Base-by-base conservation (phyloP, 2,888 invertebrate species). In the Diarsia brunnea region DNA sequence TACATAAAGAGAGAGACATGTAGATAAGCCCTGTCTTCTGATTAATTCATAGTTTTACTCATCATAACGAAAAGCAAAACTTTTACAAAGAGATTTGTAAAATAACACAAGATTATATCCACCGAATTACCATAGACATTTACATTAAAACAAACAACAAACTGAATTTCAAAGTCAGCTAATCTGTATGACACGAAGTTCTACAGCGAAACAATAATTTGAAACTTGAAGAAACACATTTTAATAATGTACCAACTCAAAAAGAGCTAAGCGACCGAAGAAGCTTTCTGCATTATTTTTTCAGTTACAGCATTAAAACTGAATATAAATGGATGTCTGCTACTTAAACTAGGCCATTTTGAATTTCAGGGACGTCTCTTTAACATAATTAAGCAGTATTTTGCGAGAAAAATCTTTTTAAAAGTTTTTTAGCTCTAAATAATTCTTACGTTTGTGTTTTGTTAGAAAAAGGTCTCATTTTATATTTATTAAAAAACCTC, bases 351-450 rank as follows among this genome's bases (percentile, higher is more conserved):
- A 84, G 79, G 85, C 82, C 61, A 75, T 89, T 86, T 51, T 69
- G 84, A 84, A 85, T 74, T 87, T 84, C 68, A 76, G 79, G 76
- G 82, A 79, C 76, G 81, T 61, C 81, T 87, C 75, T 82, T 88
- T 88, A 84, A 81, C 89, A 88, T 88, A 87, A 88, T 85, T 84
- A 88, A 88, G 78, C 89, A 82, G 84, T 85, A 83, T 88, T 81
- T 89, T 73, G 68, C 24, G 73, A 71, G 66, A 70, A 71, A 86
- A 81, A 78, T 82, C 76, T 85, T 82, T 81, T 73, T 73, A 16
- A 80, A 81, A 75, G 14, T 61, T 77, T 86, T 87, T 78, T 80
- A 49, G 31, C 71, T 73, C 66, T 65, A 73, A 84, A 85, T 84
- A 84, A 78, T 80, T 87, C 85, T 78, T 75, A 60, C 70, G n/a